phyloP scores from a whole-genome alignment of 2,888 invertebrate genomes.

The Cephus pulcher region DNA sequence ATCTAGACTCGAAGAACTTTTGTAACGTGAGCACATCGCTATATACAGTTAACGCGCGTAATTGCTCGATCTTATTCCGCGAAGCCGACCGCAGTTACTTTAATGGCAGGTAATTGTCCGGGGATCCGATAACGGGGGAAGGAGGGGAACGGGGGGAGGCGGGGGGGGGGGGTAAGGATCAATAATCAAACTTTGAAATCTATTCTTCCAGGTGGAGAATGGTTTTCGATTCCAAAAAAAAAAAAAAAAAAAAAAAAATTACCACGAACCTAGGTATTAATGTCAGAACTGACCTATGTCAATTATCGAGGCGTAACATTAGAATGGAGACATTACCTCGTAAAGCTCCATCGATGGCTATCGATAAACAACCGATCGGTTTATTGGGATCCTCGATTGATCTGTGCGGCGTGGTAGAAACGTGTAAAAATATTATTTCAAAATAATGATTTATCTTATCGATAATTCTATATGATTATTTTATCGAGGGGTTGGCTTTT shows the following conservation, averaged over 20 bases:
- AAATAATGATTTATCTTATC: too few species aligned
- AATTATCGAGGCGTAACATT: conserved; percentile 12
- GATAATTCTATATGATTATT: too few species aligned
- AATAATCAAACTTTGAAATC: conserved; percentile 30
- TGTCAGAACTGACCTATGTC: too few species aligned
- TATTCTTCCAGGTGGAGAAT: conserved; percentile 20
- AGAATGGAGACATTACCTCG: conserved; percentile 37
- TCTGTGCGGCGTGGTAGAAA: too few species aligned
- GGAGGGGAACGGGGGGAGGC: rapidly evolving
- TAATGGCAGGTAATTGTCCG: conserved; percentile 37
- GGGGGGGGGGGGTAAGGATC: too few species aligned
- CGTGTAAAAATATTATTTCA: too few species aligned
- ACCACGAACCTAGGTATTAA: not conserved
- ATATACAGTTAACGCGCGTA: conserved; percentile 26
- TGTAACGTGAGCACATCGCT: not conserved
- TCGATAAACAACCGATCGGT: too few species aligned
- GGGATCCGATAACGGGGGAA: conserved; percentile 10
- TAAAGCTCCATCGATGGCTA: too few species aligned
- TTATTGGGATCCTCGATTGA: too few species aligned
- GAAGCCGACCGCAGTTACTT: conserved; percentile 31
- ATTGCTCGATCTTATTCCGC: conserved; percentile 45
- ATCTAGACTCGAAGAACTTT: not conserved
- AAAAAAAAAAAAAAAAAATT: not conserved
- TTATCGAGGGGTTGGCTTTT: too few species aligned
- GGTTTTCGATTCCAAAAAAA: not conserved